Conservation (phyloP, 2,113 vertebrate genomes). For the Cyanocitta stelleri region DNA sequence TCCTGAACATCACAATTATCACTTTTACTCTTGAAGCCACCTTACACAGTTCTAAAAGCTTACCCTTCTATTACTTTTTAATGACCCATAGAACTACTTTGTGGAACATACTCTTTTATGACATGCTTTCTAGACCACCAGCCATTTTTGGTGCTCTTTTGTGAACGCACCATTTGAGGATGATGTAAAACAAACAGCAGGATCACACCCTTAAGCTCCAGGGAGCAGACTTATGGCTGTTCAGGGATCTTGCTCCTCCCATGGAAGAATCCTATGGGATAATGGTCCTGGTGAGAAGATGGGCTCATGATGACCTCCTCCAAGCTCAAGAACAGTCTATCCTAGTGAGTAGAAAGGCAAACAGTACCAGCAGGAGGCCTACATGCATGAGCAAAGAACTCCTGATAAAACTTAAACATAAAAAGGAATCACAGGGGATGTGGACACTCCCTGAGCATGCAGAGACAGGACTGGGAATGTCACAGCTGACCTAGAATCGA, state of each 20-base stretch:
- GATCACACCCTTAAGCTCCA: not conserved
- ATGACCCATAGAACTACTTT: not conserved
- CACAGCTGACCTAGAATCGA: not conserved
- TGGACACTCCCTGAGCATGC: not conserved
- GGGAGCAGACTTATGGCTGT: not conserved
- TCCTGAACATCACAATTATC: not conserved
- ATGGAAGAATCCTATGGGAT: not conserved
- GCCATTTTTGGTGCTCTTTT: not conserved
- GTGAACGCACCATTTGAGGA: not conserved
- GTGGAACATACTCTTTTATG: not conserved
- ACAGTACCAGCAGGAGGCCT: not conserved
- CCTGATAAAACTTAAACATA: not conserved
- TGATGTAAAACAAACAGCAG: not conserved
- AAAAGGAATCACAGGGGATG: not conserved
- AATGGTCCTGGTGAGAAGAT: not conserved
- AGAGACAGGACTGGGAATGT: not conserved
- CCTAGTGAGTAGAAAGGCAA: not conserved
- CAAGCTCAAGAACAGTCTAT: not conserved
- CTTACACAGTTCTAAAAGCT: not conserved
- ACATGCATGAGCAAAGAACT: not conserved
- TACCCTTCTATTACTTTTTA: not conserved
- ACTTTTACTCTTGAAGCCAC: not conserved
- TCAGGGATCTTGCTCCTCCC: not conserved
- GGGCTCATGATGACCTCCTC: not conserved
- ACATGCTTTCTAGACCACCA: not conserved